Conservation (phyloP, 2,888 invertebrate genomes). For the Torymus aiolomorphi region DNA sequence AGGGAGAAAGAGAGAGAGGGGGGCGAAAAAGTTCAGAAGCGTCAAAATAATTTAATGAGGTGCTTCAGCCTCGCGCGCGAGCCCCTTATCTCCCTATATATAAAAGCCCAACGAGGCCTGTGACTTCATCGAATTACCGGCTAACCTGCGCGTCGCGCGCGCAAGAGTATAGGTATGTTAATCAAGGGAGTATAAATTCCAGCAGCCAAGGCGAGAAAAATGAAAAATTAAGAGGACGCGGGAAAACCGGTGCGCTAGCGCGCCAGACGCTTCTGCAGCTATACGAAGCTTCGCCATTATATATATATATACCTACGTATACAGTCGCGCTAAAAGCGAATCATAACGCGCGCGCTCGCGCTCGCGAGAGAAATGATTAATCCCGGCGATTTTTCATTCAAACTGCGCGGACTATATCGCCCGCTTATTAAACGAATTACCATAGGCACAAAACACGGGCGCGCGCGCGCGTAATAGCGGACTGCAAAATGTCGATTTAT, state of each 20-base stretch:
- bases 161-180: conserved; percentile 22
- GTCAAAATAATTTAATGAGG: conserved; percentile 40
- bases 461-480: conserved; percentile 13
- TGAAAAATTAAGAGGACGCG: conserved; percentile 19
- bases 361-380: conserved; percentile 38
- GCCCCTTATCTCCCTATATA: conserved; percentile 5
- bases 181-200: conserved; percentile 40
- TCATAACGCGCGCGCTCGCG: too few species aligned
- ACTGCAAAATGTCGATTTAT: conserved; percentile 52
- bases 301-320: too few species aligned
- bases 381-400: conserved; percentile 41
- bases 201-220: not conserved
- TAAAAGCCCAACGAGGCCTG: conserved; percentile 16
- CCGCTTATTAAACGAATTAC: conserved; percentile 47
- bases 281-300: too few species aligned
- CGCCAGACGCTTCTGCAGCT: too few species aligned
- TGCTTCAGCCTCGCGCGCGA: conserved; percentile 3
- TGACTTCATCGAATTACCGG: conserved; percentile 41
- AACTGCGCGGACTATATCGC: not conserved
- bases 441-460: conserved; percentile 36
- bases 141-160: conserved; percentile 31
- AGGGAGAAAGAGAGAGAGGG: not conserved
- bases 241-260: not conserved
- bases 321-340: too few species aligned
- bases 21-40: not conserved